Evolutionary conservation across 1,140 invertebrate genomes (phyloP), one percentile per base, ranked within the genome.

Genomic region (Platyura marginata): DNA sequence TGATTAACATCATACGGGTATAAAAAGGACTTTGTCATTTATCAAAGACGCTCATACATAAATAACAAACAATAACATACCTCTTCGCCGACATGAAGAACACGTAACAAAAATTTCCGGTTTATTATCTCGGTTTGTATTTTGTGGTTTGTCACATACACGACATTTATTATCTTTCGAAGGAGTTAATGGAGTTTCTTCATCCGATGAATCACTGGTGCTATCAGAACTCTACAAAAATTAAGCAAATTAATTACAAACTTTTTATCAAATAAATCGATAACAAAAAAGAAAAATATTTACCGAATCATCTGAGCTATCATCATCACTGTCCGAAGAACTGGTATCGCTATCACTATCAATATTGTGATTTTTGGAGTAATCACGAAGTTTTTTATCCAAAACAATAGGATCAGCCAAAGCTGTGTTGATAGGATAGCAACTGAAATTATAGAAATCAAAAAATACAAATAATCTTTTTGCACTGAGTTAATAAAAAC

Each of bases 341-440:
- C 56, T 54, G 18, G 47, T 51, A 37, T 41, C 47, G 21, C 49
- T 47, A 21, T 51, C 53, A 43, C 48, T 52, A 50, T 44, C 36
- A 20, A 45, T 47, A 40, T 44, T 42, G 36, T 34, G 13, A 29
- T 6, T 20, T 5, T 38, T 38, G 5, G 10, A 38, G 11, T 20
- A 21, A n/a, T 38, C 20, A 4, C 20, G 36, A 3, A 38, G 20
- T 21, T 38, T 54, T 45, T 69, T 59, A 44, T 69, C 65, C 13
- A 66, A 65, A 40, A 66, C 68, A 48, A 73, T 66, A 13, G 83
- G 80, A 46, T 82, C 79, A 51, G 82, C 81, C 37, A 91, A 51
- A 41, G 86, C 84, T 8, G 91, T 94, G 57, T 93, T 94, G 13
- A 98, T 48, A 3, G 93, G 93, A 59, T 92, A 81, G 56, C 67